phyloP scores from a whole-genome alignment of 2,888 invertebrate species.

The Conistra vaccinii region DNA sequence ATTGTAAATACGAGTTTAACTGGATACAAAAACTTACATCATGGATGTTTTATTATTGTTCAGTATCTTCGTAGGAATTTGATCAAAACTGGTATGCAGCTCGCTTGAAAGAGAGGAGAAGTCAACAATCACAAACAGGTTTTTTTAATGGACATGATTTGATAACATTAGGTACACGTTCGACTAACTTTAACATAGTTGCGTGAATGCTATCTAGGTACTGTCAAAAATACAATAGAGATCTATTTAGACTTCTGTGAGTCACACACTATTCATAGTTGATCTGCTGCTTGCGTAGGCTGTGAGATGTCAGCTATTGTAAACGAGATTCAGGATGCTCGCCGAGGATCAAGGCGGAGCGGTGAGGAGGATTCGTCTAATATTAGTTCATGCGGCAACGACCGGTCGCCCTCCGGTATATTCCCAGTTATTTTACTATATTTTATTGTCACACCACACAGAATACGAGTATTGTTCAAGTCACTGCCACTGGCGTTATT shows the following conservation, averaged over 20 bases:
- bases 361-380: slow-evolving; percentile 30
- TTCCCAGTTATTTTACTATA: slow-evolving; percentile 1
- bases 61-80: not conserved
- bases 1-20: not conserved
- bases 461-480: not conserved
- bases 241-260: slow-evolving; percentile 25
- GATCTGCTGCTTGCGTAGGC: slow-evolving; percentile 27
- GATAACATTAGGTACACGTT: slow-evolving; percentile 33
- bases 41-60: not conserved
- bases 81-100: not conserved
- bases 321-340: slow-evolving; percentile 59
- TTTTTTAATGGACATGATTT: slow-evolving; percentile 20
- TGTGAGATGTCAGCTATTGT: slow-evolving; percentile 15
- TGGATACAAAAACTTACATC: not conserved
- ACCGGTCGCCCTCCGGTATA: slow-evolving; percentile 8
- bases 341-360: slow-evolving; percentile 12
- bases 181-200: slow-evolving; percentile 5
- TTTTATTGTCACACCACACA: slow-evolving; percentile 7
- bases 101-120: not conserved
- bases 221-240: slow-evolving; percentile 12
- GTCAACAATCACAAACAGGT: slow-evolving; percentile 23
- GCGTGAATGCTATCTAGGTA: slow-evolving; percentile 2
- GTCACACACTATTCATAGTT: slow-evolving; percentile 42
- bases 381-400: slow-evolving; percentile 39
- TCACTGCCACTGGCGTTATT: not conserved